A percentile compares a stretch with the other conserved stretches of the same genome.
Evolutionary conservation across 2,797 vertebrate genomes (phyloP).

Genomic region (Sebastes minor): DNA sequence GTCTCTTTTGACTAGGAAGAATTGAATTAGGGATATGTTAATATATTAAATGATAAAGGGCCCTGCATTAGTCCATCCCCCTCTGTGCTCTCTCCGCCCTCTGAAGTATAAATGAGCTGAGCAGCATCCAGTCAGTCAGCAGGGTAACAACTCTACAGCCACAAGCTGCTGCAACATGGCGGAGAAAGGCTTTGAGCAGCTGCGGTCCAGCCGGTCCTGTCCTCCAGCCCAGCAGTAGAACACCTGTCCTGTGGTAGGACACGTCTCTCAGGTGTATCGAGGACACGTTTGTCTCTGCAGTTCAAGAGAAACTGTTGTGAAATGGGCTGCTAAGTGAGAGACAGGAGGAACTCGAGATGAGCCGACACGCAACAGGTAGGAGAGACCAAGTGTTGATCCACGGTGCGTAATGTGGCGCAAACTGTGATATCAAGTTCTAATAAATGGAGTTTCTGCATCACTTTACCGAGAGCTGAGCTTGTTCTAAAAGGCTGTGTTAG

Average conservation of each 20-base stretch:
- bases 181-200: conserved; percentile 23
- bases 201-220: background rate
- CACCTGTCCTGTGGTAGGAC: background rate
- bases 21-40: no score
- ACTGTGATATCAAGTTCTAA: no score
- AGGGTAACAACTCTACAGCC: background rate
- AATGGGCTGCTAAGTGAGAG: background rate
- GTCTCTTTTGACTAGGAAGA: no score
- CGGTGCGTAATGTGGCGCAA: no score
- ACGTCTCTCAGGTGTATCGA: background rate
- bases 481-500: background rate
- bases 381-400: background rate
- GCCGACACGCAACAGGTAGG: conserved; percentile 70
- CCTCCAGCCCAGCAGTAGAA: background rate
- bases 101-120: conserved; percentile 55
- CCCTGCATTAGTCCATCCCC: background rate
- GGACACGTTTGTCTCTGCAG: background rate
- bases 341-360: conserved; percentile 52
- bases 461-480: background rate
- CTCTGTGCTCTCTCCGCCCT: conserved; percentile 45
- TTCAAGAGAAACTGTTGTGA: background rate
- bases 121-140: background rate
- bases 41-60: background rate
- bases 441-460: background rate
- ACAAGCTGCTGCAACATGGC: conserved; percentile 59